Evolutionary conservation across 2,797 vertebrate genomes (phyloP), one percentile per base, ranked within the genome.

Genomic region (Myiothlypis coronata): DNA sequence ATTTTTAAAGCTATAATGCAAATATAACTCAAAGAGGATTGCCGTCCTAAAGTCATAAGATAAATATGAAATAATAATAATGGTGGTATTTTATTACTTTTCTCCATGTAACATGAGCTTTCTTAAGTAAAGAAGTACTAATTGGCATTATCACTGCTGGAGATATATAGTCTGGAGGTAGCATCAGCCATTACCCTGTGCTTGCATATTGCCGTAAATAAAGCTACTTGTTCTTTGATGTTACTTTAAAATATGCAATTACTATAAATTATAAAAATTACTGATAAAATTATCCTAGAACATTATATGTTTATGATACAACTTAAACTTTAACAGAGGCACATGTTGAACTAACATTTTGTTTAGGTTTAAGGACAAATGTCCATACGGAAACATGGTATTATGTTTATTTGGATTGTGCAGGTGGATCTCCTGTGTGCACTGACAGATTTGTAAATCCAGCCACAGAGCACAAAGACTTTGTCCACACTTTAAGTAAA

Each of bases 401-500:
- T 19, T 55, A 32, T 47, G 32, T 56, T 27, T 83, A 43, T 94
- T 93, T 93, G 90, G 21, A 69, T 56, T 72, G 72, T 26, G 80
- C 72, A 93, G 87, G 70, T 95, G 83, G 67, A 83, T 79, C 69
- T 95, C 47, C 77, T 91, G 64, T 83, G 34, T 71, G 69, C 3
- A 0, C 43, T 88, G 90, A 94, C 69, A 86, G 91, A 94, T 93
- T 86, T 86, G 41, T 72, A 71, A 90, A 34, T 78, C 39, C 46
- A 72, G 23, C 18, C 16, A 37, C 59, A 88, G 11, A 71, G 22
- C 68, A 39, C 15, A 75, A 57, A 88, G 63, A 59, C 65, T 90
- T 83, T 94, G 65, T 83, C 72, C 47, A 72, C n/a, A 22, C 32
- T 86, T 69, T 22, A 80, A 53, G 35, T 87, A 75, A 93, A 91